Base-by-base conservation (phyloP, 1,140 invertebrate species). In the Heliconius hewitsoni region DNA sequence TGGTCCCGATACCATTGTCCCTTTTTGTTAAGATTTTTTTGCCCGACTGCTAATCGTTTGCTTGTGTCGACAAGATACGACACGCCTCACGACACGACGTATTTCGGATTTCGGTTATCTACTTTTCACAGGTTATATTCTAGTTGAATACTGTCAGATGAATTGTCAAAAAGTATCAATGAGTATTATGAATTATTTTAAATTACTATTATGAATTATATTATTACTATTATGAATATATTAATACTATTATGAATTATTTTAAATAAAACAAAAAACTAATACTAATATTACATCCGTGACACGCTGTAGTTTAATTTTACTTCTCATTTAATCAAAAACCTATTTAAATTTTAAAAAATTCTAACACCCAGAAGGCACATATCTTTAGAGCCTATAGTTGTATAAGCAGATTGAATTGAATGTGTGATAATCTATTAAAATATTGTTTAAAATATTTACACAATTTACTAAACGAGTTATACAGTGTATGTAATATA, bases 61-160 rank as follows among this genome's bases (percentile, higher is more conserved):
- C 88, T 86, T 91, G 91, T 89, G 83, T 86, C 89, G 90, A 93
- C 91, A 91, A 84, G 90, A 89, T 80, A 79, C 74, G 83, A 90
- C 91, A 86, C 81, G 90, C 81, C 84, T 86, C 70, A 81, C 82
- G 77, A 81, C 81, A 80, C 80, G 78, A 72, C 77, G 79, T 82
- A 74, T 81, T 71, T 72, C 73, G 50, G 66, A 71, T 78, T 77
- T 74, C 30, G 71, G 18, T 77, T 77, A 76, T 80, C 74, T 79
- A 72, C 71, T 77, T 81, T 79, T 77, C 82, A 76, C 77, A 52
- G 74, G 37, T 72, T 72, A 72, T 42, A 72, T 8, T 66, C 13
- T 66, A 16, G 60, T 4, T 66, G 9, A 3, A 11, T 27, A 66
- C 27, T 30, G n/a, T 66, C 27, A 66, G 11, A 16, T 30, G 27